These are phyloP conservation scores for Lophura nycthemera DNA, from an alignment of 2,113 vertebrate genomes.

Conservation along the genomic window DNA sequence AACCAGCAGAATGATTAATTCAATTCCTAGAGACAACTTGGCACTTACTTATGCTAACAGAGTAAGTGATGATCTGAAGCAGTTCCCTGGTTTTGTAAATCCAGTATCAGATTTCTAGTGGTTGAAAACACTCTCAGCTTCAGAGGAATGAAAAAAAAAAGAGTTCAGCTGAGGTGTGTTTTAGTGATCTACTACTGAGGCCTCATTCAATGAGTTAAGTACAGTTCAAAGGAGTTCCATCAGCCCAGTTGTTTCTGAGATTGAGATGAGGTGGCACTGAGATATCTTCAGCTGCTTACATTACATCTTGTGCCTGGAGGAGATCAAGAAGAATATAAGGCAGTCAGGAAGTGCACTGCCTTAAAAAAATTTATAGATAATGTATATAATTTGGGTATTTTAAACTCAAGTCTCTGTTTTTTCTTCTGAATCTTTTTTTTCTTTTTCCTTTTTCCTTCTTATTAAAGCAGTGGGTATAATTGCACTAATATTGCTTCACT, in stretches of 20 bases:
- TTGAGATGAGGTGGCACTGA: neutral
- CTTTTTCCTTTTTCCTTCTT: too few species aligned
- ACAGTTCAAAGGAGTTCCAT: neutral
- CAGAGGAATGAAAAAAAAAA: neutral
- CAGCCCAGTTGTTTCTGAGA: neutral
- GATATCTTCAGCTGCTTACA: neutral
- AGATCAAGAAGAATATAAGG: neutral
- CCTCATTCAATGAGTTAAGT: neutral
- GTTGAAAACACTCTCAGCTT: neutral
- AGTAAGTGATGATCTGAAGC: neutral
- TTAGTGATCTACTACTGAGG: neutral
- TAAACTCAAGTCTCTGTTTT: neutral
- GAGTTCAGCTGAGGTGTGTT: neutral
- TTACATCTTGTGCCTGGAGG: neutral
- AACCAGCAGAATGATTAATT: neutral
- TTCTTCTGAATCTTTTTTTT: neutral
- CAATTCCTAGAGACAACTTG: neutral
- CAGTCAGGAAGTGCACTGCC: neutral
- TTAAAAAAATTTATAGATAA: neutral
- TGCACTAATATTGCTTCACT: neutral
- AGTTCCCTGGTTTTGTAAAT: neutral
- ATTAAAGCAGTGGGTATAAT: neutral
- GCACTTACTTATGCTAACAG: neutral
- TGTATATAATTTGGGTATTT: neutral
- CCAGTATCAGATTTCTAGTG: neutral